Evolutionary conservation across 2,888 invertebrate species (phyloP).

Genomic region (Galeopsomyia nigrocyanea): DNA sequence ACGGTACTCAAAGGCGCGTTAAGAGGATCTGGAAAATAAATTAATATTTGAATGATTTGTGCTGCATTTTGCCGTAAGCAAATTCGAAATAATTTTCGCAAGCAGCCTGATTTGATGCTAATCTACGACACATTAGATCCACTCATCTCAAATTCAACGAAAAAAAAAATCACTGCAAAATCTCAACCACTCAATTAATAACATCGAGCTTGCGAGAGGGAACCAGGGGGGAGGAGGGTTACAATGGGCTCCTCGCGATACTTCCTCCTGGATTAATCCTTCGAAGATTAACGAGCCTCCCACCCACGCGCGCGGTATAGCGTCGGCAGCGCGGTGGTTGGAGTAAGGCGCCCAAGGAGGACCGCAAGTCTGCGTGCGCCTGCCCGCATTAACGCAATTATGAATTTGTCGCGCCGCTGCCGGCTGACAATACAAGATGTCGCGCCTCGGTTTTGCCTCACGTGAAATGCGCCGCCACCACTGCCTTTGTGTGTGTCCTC

Average conservation of each 20-base stretch:
- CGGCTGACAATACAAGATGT: conserved; percentile 69
- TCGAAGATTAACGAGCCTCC: conserved; percentile 64
- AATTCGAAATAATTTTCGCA: no score
- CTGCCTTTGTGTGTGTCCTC: background rate
- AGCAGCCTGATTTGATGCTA: no score
- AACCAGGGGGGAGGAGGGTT: conserved; percentile 47
- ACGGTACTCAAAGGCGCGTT: no score
- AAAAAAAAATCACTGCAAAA: no score
- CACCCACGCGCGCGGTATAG: conserved; percentile 14
- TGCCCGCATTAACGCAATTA: conserved; percentile 66
- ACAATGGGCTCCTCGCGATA: conserved; percentile 58
- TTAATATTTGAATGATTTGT: no score
- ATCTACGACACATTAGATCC: no score
- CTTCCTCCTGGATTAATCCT: conserved; percentile 61
- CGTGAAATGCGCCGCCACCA: background rate
- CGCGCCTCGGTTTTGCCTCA: conserved; percentile 51
- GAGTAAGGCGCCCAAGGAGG: background rate
- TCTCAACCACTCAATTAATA: conserved; percentile 1
- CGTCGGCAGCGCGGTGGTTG: no score
- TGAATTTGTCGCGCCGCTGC: conserved; percentile 66
- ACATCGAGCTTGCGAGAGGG: conserved; percentile 17
- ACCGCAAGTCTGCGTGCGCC: conserved; percentile 7
- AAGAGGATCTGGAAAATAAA: no score
- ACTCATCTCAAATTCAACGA: no score
- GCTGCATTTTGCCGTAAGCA: no score